Evolutionary conservation across 2,888 invertebrate genomes (phyloP), one percentile per base, ranked within the genome.

Genomic region (Campoplex nolae): DNA sequence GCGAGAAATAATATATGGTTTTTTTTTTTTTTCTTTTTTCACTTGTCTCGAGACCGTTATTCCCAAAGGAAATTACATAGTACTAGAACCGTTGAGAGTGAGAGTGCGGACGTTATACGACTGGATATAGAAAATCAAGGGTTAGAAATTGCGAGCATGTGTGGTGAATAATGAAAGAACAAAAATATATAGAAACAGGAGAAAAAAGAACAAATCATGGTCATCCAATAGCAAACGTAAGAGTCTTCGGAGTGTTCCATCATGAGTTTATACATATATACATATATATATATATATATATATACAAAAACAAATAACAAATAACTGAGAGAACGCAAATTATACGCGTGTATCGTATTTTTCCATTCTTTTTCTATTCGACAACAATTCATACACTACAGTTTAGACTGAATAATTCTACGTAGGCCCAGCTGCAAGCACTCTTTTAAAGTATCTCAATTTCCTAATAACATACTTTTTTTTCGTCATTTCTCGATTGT

Each of bases 281-380:
- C 23, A 76, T 71, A 71, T 62, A 45, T 18, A 76, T 74, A 73
- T 84, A 79, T 58, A 83, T 77, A 77, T 71, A 71, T 62, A 45
- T 18, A 76, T 70, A 38, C 11, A 77, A 68, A 65, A 73, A 81
- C 82, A 79, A 74, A 85, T 58, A 82, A 78, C 74, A 75, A 83
- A 88, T 88, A 89, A 84, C 83, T 83, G 88, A 88, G 83, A 73
- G 89, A 88, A 89, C 89, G 90, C 88, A 38, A 67, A 23, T 70
- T n/a, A 71, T 35, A 87, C 76, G 91, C 90, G 91, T 79, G 89
- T 89, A 91, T 89, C 90, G 90, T 92, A 92, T 92, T 92, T 92
- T 92, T 92, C 88, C 91, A 92, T 92, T 91, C 88, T 90, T 91
- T 91, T 92, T 91, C 85, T 68, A 84, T 88, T 88, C 83, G 87